Conservation (phyloP, 1,140 invertebrate genomes). For the Drosophila kepulauana region DNA sequence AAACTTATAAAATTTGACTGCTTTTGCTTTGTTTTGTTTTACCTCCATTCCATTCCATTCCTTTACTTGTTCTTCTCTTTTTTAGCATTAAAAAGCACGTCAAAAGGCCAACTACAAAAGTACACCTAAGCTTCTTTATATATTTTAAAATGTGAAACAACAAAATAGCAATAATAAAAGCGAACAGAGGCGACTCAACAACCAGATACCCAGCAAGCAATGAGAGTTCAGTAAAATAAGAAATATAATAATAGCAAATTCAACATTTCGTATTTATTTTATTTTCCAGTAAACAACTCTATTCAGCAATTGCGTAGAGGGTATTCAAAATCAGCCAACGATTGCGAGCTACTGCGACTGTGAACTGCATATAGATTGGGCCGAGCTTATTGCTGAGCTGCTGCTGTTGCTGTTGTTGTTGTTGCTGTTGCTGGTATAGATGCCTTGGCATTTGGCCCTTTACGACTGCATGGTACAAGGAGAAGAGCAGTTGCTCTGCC, state of each 20-base stretch:
- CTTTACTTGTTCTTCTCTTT: slow-evolving; percentile 22
- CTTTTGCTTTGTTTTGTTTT: slow-evolving; percentile 35
- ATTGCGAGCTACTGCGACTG: slow-evolving; percentile 10
- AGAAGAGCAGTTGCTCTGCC: slow-evolving; percentile 30
- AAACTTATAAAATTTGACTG: slow-evolving; percentile 73
- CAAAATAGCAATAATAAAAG: slow-evolving; percentile 16
- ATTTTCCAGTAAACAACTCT: background rate
- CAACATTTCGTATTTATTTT: too few species aligned
- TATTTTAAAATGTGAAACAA: slow-evolving; percentile 50
- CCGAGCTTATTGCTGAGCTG: slow-evolving; percentile 55
- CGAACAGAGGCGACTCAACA: background rate
- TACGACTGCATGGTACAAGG: slow-evolving; percentile 50
- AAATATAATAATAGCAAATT: background rate
- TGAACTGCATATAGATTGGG: slow-evolving; percentile 49
- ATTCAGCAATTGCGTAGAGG: background rate
- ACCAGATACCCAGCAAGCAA: background rate
- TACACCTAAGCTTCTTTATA: slow-evolving; percentile 70
- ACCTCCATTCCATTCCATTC: background rate
- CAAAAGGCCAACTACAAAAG: slow-evolving; percentile 72
- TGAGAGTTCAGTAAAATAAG: too few species aligned
- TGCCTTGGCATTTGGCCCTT: slow-evolving; percentile 40
- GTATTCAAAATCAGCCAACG: slow-evolving; percentile 29
- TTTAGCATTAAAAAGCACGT: slow-evolving; percentile 56
- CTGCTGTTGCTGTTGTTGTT: slow-evolving; percentile 41
- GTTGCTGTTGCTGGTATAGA: slow-evolving; percentile 12